Evolutionary conservation across 2,888 invertebrate species (phyloP).

Genomic region (Tanytarsus gracilentus): DNA sequence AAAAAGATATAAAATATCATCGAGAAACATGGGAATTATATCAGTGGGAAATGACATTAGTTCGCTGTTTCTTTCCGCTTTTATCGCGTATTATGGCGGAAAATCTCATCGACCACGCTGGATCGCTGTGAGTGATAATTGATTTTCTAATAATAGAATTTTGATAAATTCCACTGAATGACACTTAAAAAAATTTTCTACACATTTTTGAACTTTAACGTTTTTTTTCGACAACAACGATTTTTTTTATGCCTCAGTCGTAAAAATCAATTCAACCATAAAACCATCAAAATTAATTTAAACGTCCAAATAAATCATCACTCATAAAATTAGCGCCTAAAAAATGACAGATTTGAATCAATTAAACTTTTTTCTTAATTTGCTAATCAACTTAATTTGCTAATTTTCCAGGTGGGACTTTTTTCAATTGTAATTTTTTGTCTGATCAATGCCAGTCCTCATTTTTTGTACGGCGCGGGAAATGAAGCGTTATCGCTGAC

Average conservation of each 20-base stretch:
- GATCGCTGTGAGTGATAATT: conserved; percentile 46
- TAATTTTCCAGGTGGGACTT: too few species aligned
- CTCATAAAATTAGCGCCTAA: too few species aligned
- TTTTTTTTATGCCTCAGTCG: too few species aligned
- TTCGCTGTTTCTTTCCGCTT: conserved; percentile 50
- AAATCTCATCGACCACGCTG: conserved; percentile 54
- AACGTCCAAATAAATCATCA: too few species aligned
- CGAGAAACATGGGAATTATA: conserved; percentile 53
- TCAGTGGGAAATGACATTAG: conserved; percentile 58
- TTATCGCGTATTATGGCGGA: conserved; percentile 54
- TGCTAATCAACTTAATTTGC: too few species aligned
- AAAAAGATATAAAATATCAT: conserved; percentile 55
- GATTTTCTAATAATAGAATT: background rate
- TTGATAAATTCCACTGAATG: background rate
- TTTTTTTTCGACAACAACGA: too few species aligned
- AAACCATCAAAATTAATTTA: too few species aligned
- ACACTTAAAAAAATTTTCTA: background rate
- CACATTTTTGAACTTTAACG: conserved; percentile 1
- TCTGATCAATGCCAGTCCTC: conserved; percentile 51
- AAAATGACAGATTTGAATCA: too few species aligned
- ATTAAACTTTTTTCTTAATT: too few species aligned
- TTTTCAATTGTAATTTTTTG: conserved; percentile 50
- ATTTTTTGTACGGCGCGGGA: conserved; percentile 52
- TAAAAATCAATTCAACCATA: too few species aligned
- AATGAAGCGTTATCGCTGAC: conserved; percentile 50